These are phyloP conservation scores for Bimastos eiseni DNA, from an alignment of 2,888 invertebrate species.

Conservation along the genomic window DNA sequence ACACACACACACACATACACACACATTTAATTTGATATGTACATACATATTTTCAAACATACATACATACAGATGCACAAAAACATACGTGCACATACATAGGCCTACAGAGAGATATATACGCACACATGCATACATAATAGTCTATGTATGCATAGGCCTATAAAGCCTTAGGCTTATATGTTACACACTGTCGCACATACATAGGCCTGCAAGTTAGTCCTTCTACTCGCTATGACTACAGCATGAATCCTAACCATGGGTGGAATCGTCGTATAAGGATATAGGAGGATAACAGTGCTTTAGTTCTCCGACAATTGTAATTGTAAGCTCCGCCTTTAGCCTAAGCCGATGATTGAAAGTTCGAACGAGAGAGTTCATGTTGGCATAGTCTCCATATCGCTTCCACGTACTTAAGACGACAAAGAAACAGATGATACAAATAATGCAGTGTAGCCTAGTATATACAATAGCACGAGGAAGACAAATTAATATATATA, in stretches of 20 bases:
- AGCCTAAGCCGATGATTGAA: conserved; percentile 6
- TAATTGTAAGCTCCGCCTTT: neutral
- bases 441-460: neutral
- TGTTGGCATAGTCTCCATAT: neutral
- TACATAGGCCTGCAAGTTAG: neutral
- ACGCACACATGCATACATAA: no score
- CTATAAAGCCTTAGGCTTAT: no score
- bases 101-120: no score
- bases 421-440: neutral
- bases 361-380: neutral
- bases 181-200: no score
- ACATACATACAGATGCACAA: no score
- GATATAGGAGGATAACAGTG: neutral
- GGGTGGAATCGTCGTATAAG: neutral
- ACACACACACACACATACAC: no score
- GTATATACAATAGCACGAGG: no score
- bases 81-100: no score
- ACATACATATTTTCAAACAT: no score
- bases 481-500: no score
- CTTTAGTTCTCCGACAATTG: neutral
- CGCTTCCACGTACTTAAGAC: neutral
- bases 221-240: neutral
- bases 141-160: no score
- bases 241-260: neutral
- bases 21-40: no score